Conservation (phyloP, 2,113 vertebrate species). For the Saguinus imperator region DNA sequence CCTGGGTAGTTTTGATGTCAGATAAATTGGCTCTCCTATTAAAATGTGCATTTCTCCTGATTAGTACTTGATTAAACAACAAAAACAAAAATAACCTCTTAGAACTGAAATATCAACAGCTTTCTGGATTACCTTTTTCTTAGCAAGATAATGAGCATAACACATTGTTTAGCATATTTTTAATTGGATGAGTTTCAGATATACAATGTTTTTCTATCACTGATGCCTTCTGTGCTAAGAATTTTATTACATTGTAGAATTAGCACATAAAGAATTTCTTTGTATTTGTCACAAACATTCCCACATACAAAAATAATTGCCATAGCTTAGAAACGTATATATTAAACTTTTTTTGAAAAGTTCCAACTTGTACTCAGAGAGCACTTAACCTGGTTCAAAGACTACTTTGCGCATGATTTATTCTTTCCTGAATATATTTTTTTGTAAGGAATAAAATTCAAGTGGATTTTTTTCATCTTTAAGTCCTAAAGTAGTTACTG, state of each 20-base stretch:
- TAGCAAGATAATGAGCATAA: constrained; percentile 70
- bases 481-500: neutral
- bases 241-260: constrained; percentile 32
- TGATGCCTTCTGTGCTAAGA: constrained; percentile 40
- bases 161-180: constrained; percentile 68
- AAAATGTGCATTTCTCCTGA: constrained; percentile 69
- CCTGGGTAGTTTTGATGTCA: constrained; percentile 68
- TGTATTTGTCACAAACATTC: constrained; percentile 65
- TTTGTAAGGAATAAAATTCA: neutral
- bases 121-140: constrained; percentile 74
- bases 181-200: constrained; percentile 75
- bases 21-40: constrained; percentile 62
- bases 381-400: neutral
- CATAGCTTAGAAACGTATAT: neutral
- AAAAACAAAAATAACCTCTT: constrained; percentile 74
- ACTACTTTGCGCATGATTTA: constrained; percentile 9
- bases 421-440: neutral
- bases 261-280: constrained; percentile 61
- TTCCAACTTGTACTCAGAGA: neutral
- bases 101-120: constrained; percentile 77
- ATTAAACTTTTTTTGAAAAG: constrained; percentile 24
- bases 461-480: constrained; percentile 4
- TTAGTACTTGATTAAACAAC: constrained; percentile 75
- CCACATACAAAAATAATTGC: constrained; percentile 62
- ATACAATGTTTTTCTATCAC: constrained; percentile 57